Evolutionary conservation across 2,797 vertebrate species (phyloP), one percentile per base, ranked within the genome.

Genomic region (Lacerta viridis): DNA sequence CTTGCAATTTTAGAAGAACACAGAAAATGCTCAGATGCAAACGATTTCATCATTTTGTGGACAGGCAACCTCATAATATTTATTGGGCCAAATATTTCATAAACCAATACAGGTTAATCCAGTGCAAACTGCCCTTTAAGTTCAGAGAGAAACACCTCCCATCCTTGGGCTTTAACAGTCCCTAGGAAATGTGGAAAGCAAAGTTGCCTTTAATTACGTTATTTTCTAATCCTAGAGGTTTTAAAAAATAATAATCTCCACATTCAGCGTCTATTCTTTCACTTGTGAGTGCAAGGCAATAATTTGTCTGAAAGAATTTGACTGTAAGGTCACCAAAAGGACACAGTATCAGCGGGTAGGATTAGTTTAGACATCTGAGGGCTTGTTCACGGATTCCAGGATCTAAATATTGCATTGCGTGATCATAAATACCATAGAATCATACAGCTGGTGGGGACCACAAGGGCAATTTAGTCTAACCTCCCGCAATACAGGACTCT

Each of bases 251-350:
- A 25, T 36, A 68, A 50, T 23, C 59, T 46, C 9, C 61, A 50
- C 41, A 79, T 39, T 78, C 64, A 80, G 23, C 6, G 18, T 9
- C 29, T 61, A 25, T 71, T 86, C 43, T 64, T 66, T 71, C 85
- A 43, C 55, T 43, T 74, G 13, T 33, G 55, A 75, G 36, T 25
- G 8, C 33, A 81, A 82, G 20, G 86, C 79, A 75, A 43, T 81
- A 55, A 61, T 59, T 39, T 87, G n/a, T 74, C 77, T n/a, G 69
- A 41, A 72, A 74, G 43, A 80, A 74, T 43, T 72, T 41, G 3
- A 75, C 36, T 87, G 29, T 74, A 66, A 75, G 86, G 69, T 87
- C 86, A 82, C 18, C 5, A 69, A 87, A 25, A 87, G 86, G 86
- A 81, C 86, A 75, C 69, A 5, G 36, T 74, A 33, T 41, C 3